Base-by-base conservation (phyloP, 2,113 vertebrate species). In the Festucalex cinctus region DNA sequence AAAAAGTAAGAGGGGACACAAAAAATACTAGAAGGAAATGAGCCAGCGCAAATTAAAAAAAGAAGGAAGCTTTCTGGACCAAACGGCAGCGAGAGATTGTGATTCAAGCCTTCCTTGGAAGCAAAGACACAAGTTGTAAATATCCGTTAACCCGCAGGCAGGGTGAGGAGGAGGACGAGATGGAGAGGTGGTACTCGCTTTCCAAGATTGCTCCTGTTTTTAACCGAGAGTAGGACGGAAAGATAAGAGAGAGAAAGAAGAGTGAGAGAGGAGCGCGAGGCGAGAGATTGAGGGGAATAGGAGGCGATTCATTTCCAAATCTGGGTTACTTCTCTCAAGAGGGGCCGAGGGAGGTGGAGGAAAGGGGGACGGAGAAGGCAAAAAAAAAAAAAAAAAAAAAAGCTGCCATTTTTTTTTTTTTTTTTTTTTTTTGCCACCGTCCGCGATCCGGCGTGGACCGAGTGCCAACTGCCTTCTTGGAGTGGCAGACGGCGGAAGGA, bases 281-380 rank as follows among this genome's bases (percentile, higher is more conserved):
- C 66, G 77, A 69, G 56, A 70, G 85, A 88, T 77, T 69, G 89
- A 86, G 79, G 74, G 90, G 85, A 83, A 85, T 81, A 88, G 86
- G 90, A 82, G 73, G 86, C 84, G 76, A 87, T 88, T 92, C 91
- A 90, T 91, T 91, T 92, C 83, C 74, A 92, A 92, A 93, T 90
- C 92, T 93, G 90, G 92, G 92, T 93, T 93, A 92, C 82, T 86
- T 88, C 86, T 91, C 90, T 91, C 91, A 82, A 71, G 90, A 91
- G 92, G 88, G 91, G 86, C 69, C 75, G 79, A 88, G 79, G 79
- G 80, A 88, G 86, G 71, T 69, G 84, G 71, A 81, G 79, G 79
- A 82, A 85, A 85, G 79, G 76, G 82, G 83, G 80, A 82, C 70
- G 74, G 75, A 74, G 74, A 74, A 82, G 83, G 84, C 69, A 3